Evolutionary conservation across 23 tunicate species (phyloP).

Genomic region (Halocynthia aurantium): DNA sequence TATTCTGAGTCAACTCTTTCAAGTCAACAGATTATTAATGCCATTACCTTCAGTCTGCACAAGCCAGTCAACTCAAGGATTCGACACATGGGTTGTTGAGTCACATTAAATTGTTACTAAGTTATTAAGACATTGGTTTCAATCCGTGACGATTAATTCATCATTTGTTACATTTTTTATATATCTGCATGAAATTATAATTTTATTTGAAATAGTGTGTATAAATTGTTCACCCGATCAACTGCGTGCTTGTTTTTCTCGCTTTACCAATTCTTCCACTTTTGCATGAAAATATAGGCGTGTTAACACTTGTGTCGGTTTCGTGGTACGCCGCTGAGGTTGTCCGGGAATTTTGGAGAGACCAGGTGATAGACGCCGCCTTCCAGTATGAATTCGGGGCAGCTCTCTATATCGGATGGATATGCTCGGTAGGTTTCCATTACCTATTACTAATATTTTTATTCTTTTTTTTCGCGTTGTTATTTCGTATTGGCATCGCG

Average conservation of each 20-base stretch:
- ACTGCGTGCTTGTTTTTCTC: too few species aligned
- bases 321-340: constrained; percentile 93
- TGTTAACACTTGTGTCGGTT: constrained; percentile 42
- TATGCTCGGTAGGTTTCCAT: constrained; percentile 16
- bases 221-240: background rate
- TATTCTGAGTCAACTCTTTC: too few species aligned
- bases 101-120: too few species aligned
- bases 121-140: too few species aligned
- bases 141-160: background rate
- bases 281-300: constrained; percentile 22
- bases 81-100: too few species aligned
- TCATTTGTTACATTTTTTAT: background rate
- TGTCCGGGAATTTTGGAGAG: constrained; percentile 24
- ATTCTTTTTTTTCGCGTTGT: too few species aligned
- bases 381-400: constrained; percentile 74
- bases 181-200: too few species aligned
- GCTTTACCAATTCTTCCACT: too few species aligned
- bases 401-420: constrained; percentile 85
- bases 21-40: too few species aligned
- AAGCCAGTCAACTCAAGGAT: too few species aligned
- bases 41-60: too few species aligned
- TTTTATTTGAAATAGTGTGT: background rate
- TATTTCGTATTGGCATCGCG: too few species aligned
- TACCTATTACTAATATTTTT: background rate
- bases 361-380: background rate